Evolutionary conservation across 1,140 invertebrate species (phyloP), one percentile per base, ranked within the genome.

Genomic region (Apolygus lucorum): DNA sequence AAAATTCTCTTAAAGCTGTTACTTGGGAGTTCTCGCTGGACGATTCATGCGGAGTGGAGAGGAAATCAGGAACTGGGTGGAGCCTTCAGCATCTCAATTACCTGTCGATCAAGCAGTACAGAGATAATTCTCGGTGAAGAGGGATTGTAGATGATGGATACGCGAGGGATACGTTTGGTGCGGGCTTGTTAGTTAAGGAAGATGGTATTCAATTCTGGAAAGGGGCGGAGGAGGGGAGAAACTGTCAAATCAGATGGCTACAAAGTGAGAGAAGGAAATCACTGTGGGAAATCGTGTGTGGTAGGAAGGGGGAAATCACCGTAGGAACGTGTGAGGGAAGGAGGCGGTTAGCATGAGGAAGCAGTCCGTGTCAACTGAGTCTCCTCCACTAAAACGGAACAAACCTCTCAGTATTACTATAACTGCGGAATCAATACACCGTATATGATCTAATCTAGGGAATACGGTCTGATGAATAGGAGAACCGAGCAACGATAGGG

Each of bases 401-500:
- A 42, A 42, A 21, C 27, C 63, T 27, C 14, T n/a, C 63, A 14
- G 34, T 68, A 68, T 68, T 52, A 68, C 67, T 68, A 68, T 68
- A 68, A 68, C 34, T 52, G 67, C 4, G 2, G 67, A 68, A 68
- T 68, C 67, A 68, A 68, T 68, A 68, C 67, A 59, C 34, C 21
- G 28, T 24, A 52, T 49, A 34, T 25, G 67, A 68, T 68, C 67
- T 68, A 68, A 68, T 68, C 67, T 68, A 68, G 34, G 34, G 29
- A 68, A 68, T 68, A 68, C 67, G 67, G 2, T 52, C 67, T 68
- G 67, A 68, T 68, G 67, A 68, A 68, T 68, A 68, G 67, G 27
- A 68, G 13, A 8, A 21, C 54, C 54, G 13, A 59, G 54, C 54
- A 4, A 59, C 54, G 11, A 59, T 59, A 59, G 54, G 54, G 13